Base-by-base conservation (phyloP, 2,888 invertebrate species). In the Pristionchus japonicus region DNA sequence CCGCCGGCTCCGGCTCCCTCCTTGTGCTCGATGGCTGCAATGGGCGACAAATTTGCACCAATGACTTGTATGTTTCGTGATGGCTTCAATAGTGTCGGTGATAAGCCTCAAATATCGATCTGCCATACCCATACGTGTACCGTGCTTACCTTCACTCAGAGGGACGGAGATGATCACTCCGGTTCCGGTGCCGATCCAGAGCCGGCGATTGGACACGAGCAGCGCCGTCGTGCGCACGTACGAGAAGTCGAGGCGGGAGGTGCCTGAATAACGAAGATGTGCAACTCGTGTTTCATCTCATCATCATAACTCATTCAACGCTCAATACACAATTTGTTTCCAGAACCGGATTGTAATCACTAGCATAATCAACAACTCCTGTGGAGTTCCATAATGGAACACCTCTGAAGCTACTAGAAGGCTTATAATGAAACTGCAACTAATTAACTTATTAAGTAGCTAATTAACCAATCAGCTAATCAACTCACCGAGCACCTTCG, bases 181-280 rank as follows among this genome's bases (percentile, higher is more conserved):
- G 94, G 99, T 99, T 92, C 98, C 98, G 27, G 99, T 99, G 34
- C 98, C 98, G 93, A 99, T 98, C 99, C 99, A 99, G 89, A 99
- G 96, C 61, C 99, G 96, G 92, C 97, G 97, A 87, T 98, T 97
- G 88, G 98, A 98, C 90, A 98, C 97, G 93, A 98, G 96, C 90
- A 99, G 95, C 9, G 98, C 97, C 0, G 99, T 99, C 93, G 99
- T 98, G 91, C 98, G 96, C 23, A 97, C 97, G 94, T 99, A 97
- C 0, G 98, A 98, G 95, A 99, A 98, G 82, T 99, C 99, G 89
- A 99, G 96, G 95, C 98, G 98, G 90, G 98, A 98, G 0, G 98
- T 97, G 82, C 98, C 98, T 92, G 87, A 84, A 40, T 40, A 74
- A n/a, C n/a, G n/a, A n/a, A n/a, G n/a, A n/a, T n/a, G n/a, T n/a